Conservation (phyloP, 2,113 vertebrate species). For the Podiceps cristatus region DNA sequence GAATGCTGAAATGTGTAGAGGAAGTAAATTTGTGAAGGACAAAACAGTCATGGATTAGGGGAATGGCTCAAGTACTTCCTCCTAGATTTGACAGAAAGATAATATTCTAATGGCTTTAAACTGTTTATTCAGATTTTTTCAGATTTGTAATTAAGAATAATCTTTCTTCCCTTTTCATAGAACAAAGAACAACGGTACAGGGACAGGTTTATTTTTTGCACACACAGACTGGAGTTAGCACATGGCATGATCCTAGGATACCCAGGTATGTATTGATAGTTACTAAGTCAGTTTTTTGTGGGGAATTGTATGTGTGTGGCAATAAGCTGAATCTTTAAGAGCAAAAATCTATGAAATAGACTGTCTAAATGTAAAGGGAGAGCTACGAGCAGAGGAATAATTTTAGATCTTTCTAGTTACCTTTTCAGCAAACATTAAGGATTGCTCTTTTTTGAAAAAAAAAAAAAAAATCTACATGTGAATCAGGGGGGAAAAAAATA, state of each 20-base stretch:
- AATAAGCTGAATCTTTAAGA: neutral
- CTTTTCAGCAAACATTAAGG: neutral
- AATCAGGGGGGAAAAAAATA: neutral
- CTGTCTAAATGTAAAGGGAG: neutral
- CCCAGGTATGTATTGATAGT: slow-evolving; percentile 81
- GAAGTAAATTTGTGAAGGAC: neutral
- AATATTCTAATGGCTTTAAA: neutral
- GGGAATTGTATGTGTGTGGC: neutral
- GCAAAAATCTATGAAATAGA: neutral
- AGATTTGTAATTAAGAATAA: neutral
- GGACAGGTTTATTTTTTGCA: slow-evolving; percentile 98
- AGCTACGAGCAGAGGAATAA: neutral
- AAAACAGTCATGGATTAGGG: neutral
- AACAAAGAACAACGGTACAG: slow-evolving; percentile 94
- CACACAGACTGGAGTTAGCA: slow-evolving; percentile 97
- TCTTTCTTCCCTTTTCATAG: slow-evolving; percentile 53
- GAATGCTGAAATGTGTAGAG: neutral
- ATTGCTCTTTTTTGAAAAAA: neutral
- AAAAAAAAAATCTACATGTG: neutral
- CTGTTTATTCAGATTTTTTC: neutral
- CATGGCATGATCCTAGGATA: slow-evolving; percentile 97
- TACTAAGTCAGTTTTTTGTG: neutral
- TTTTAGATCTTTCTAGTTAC: neutral
- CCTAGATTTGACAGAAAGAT: neutral
- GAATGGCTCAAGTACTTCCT: neutral